A percentile compares a stretch with the other conserved stretches of the same genome.
phyloP scores from a whole-genome alignment of 92 coral and sea anemone species.

The Porites lobata region DNA sequence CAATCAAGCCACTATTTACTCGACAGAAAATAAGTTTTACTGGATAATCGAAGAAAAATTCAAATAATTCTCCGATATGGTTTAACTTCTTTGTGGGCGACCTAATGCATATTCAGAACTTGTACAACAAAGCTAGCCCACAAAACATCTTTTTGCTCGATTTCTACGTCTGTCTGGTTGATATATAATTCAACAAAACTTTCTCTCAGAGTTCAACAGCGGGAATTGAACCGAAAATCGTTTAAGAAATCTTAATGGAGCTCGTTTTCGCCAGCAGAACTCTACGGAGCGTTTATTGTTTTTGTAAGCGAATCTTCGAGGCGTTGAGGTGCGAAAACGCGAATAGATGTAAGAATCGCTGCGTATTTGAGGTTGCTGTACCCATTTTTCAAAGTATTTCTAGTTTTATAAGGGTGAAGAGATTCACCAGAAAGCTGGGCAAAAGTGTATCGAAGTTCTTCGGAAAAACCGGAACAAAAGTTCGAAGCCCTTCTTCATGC shows the following conservation, averaged over 20 bases:
- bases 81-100: slow-evolving; percentile 70
- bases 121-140: slow-evolving; percentile 41
- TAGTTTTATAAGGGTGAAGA: not conserved
- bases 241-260: not conserved
- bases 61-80: slow-evolving; percentile 55
- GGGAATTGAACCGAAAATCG: not conserved
- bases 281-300: slow-evolving; percentile 76
- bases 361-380: slow-evolving; percentile 13
- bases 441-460: not conserved
- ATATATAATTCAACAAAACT: not conserved
- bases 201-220: not conserved
- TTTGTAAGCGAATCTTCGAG: slow-evolving; percentile 76
- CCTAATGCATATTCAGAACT: slow-evolving; percentile 90
- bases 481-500: slow-evolving; percentile 76
- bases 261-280: slow-evolving; percentile 31
- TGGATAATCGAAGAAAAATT: slow-evolving; percentile 49
- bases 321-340: slow-evolving; percentile 72
- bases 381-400: not conserved
- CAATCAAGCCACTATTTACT: slow-evolving; percentile 15
- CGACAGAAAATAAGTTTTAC: slow-evolving; percentile 3
- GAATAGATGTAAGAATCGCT: slow-evolving; percentile 19
- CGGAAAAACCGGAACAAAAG: slow-evolving; percentile 33
- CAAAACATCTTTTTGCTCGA: slow-evolving; percentile 20
- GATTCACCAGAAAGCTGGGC: not conserved
- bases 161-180: slow-evolving; percentile 18